These are phyloP conservation scores for Aptenodytes forsteri DNA, from an alignment of 2,113 vertebrate species.

Conservation along the genomic window DNA sequence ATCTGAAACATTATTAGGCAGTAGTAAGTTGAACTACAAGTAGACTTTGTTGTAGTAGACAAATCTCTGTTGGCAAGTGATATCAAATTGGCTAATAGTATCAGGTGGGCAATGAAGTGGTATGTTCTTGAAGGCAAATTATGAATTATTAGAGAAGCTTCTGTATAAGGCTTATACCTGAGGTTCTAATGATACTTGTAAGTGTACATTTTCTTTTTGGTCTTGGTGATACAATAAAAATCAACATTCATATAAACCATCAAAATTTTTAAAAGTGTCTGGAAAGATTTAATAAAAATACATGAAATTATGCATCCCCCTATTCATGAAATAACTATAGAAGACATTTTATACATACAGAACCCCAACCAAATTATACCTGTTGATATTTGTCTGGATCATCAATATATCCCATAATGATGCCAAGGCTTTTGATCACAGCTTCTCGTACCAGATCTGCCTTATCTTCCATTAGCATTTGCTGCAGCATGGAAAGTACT, in stretches of 20 bases:
- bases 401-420: conserved; percentile 98
- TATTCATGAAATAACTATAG: neutral
- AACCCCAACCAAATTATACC: conserved; percentile 71
- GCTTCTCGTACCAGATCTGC: conserved; percentile 98
- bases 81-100: neutral
- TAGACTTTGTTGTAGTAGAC: neutral
- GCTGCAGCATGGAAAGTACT: conserved; percentile 97
- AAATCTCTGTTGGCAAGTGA: neutral
- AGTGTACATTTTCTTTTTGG: neutral
- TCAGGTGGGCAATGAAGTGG: neutral
- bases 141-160: neutral
- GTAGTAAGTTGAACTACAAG: neutral
- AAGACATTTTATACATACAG: neutral
- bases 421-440: conserved; percentile 96
- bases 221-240: neutral
- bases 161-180: neutral
- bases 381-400: conserved; percentile 97
- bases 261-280: neutral
- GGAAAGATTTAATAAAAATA: neutral
- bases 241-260: neutral
- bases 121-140: neutral
- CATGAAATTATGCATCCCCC: neutral
- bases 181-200: neutral
- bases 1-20: neutral
- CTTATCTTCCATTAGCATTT: conserved; percentile 98